A percentile compares a stretch with the other conserved stretches of the same genome.
These are phyloP conservation scores for Scolopax rusticola DNA, from an alignment of 2,797 vertebrate species.

Conservation along the genomic window DNA sequence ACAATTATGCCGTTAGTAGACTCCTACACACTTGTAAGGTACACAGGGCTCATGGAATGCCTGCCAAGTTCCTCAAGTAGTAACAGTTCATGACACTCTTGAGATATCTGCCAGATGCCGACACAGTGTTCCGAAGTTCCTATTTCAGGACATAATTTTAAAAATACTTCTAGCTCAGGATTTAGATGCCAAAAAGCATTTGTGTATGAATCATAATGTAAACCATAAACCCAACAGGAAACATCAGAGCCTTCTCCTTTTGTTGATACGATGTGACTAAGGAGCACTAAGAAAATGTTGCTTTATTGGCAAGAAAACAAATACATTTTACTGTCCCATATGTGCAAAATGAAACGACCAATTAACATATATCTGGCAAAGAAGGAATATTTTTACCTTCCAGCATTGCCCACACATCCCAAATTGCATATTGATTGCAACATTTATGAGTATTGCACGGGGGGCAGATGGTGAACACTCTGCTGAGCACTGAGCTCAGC, in stretches of 20 bases:
- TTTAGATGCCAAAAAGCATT: slow-evolving; percentile 63
- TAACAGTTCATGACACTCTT: slow-evolving; percentile 63
- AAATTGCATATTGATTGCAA: slow-evolving; percentile 22
- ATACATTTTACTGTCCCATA: slow-evolving; percentile 16
- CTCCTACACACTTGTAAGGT: slow-evolving; percentile 56
- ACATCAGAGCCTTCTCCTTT: slow-evolving; percentile 43
- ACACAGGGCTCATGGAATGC: background rate
- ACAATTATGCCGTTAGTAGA: slow-evolving; percentile 18
- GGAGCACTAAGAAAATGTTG: background rate
- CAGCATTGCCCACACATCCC: slow-evolving; percentile 27
- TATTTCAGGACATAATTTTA: slow-evolving; percentile 72
- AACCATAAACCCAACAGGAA: slow-evolving; percentile 65
- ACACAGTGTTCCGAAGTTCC: slow-evolving; percentile 61
- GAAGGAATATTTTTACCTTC: slow-evolving; percentile 28
- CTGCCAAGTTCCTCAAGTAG: slow-evolving; percentile 68
- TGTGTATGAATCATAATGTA: slow-evolving; percentile 55
- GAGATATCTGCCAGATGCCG: slow-evolving; percentile 71
- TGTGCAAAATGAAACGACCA: slow-evolving; percentile 44
- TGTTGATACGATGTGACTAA: background rate
- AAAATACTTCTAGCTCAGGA: slow-evolving; percentile 63
- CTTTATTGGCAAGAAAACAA: slow-evolving; percentile 28
- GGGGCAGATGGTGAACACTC: background rate
- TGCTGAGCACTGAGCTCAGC: background rate
- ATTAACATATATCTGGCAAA: slow-evolving; percentile 41
- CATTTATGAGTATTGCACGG: background rate